phyloP scores from a whole-genome alignment of 2,113 vertebrate genomes.

The Peromyscus polionotus region DNA sequence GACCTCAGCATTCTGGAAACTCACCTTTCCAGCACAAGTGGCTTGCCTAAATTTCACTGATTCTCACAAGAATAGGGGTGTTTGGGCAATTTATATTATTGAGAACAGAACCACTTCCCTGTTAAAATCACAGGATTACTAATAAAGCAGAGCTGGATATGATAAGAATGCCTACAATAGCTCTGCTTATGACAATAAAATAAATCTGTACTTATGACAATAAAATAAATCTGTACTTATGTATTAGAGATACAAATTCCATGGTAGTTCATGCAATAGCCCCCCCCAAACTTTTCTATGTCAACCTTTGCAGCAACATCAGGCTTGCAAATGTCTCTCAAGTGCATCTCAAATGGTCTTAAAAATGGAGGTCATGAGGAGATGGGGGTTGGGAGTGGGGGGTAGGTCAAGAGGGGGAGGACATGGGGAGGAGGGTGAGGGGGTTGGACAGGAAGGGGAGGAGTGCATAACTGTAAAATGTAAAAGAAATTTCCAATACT shows the following conservation, averaged over 20 bases:
- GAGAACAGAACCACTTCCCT: background rate
- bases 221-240: background rate
- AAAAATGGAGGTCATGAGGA: background rate
- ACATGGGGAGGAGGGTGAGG: background rate
- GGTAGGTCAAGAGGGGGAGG: background rate
- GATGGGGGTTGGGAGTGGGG: background rate
- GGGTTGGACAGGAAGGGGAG: background rate
- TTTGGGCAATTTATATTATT: background rate
- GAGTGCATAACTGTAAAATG: background rate
- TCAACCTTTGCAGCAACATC: background rate
- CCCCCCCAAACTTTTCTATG: background rate
- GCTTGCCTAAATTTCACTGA: background rate
- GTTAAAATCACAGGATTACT: slow-evolving; percentile 8
- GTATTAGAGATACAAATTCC: slow-evolving; percentile 42
- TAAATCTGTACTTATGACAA: background rate
- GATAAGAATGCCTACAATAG: background rate
- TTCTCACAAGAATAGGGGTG: slow-evolving; percentile 12
- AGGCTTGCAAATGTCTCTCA: background rate
- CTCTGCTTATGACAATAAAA: background rate
- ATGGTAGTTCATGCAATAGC: background rate
- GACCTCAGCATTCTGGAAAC: background rate
- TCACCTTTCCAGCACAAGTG: background rate
- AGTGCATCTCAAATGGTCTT: background rate
- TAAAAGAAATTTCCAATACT: background rate
- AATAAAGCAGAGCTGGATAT: background rate